phyloP scores from a whole-genome alignment of 2,888 invertebrate species.

The Dorcus hopei region DNA sequence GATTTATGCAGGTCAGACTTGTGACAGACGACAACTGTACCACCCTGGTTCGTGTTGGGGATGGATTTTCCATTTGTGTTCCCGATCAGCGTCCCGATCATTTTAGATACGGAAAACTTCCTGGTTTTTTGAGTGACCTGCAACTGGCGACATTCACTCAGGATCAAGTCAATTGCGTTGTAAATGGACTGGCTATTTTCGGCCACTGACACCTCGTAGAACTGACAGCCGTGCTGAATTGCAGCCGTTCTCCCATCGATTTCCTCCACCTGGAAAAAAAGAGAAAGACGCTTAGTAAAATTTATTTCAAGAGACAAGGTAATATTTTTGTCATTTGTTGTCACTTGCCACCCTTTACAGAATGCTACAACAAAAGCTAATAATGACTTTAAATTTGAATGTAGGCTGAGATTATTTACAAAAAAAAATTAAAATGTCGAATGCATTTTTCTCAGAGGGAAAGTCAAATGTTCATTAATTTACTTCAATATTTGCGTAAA shows the following conservation, averaged over 20 bases:
- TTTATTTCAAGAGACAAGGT: background rate
- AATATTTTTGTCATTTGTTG: no score
- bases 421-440: no score
- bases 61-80: slow-evolving; percentile 44
- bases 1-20: slow-evolving; percentile 59
- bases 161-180: slow-evolving; percentile 67
- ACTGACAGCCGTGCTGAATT: slow-evolving; percentile 66
- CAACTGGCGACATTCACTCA: slow-evolving; percentile 60
- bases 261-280: slow-evolving; percentile 62
- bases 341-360: no score
- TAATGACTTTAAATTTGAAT: no score
- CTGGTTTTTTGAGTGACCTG: slow-evolving; percentile 56
- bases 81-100: slow-evolving; percentile 73
- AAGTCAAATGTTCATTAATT: no score
- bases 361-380: no score
- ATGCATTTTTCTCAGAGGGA: no score
- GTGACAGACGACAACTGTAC: slow-evolving; percentile 60
- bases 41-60: slow-evolving; percentile 50
- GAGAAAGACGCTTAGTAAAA: slow-evolving; percentile 11
- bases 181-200: slow-evolving; percentile 74
- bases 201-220: slow-evolving; percentile 79
- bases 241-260: slow-evolving; percentile 68
- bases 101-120: slow-evolving; percentile 76
- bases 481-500: no score
- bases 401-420: no score